Evolutionary conservation across 2,797 vertebrate genomes (phyloP), one percentile per base, ranked within the genome.

Genomic region (Apodemus agrarius): DNA sequence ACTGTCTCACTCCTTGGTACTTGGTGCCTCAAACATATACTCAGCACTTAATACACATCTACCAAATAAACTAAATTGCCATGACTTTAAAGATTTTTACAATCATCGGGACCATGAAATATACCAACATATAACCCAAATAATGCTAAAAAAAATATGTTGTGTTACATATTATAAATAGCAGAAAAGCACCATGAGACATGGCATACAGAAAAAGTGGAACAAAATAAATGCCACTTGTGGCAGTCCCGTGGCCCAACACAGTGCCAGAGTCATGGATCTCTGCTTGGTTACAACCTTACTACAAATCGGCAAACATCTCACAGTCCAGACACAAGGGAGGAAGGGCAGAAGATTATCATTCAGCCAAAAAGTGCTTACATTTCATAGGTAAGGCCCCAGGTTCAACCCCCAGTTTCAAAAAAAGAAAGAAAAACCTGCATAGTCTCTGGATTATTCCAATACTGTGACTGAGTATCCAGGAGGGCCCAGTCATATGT

Each of bases 61-160:
- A 65, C 7, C 57, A 17, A 74, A 89, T 83, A 19, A 63, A 97
- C 91, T 91, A 69, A 43, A 83, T 6, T 46, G 16, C n/a, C 93
- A 5, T 75, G 16, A 10, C 79, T 46, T 96, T 54, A 81, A 81
- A 29, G 49, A 89, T 78, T 65, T 65, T 65, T 21, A 82, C 0
- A n/a, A n/a, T 78, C 31, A 19, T 24, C 72, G 37, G 79, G 26
- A 24, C 40, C 81, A 87, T 13, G 72, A 92, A 82, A 63, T 1
- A 61, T 2, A 40, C 2, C 75, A 2, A 90, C 49, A 79, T 24
- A 31, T 69, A 89, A 31, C 29, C 79, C 74, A 90, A 92, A 79
- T 52, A 65, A 84, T n/a, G 40, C 14, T 69, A 24, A 67, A 97
- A 84, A 34, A 97, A 84, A 34, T 88, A 34, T 88, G 24, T 19